Base-by-base conservation (phyloP, 2,113 vertebrate genomes). In the Rousettus leschenaultii region DNA sequence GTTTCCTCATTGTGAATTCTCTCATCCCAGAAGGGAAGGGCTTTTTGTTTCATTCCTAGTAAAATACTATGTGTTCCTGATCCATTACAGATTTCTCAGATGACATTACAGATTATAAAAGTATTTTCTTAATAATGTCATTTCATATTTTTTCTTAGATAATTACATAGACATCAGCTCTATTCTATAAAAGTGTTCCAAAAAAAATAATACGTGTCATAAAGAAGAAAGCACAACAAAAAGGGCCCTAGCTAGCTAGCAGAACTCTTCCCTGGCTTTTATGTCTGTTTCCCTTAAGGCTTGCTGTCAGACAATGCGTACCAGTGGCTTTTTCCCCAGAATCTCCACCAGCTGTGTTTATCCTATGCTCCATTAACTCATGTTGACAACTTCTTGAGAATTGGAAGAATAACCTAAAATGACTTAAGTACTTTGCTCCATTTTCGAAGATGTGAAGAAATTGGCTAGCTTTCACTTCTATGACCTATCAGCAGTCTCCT, bases 381-480 rank as follows among this genome's bases (percentile, higher is more conserved):
- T 65, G 40, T 84, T 90, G 88, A 96, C 53, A 71, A 35, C 21
- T 65, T 92, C 68, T 66, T 16, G 21, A 94, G 40, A 90, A 79
- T 6, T 88, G 71, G 43, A 80, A 63, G 10, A 43, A 51, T 59
- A 59, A n/a, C 82, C 59, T 70, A 40, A 94, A 57, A 79, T 68
- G 78, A 94, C 19, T 24, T 33, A 51, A 84, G 26, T 19, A 21
- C 28, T 91, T 88, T 88, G 19, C 65, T 68, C n/a, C 59, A 24
- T 57, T 77, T 90, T 90, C 55, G 53, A 61, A 94, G 73, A 43
- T 55, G 7, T 66, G 83, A 94, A 80, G 40, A 97, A 86, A 93
- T 70, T 28, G 7, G 12, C 94, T 70, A 40, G 21, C 40, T 92
- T 61, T 91, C 65, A 73, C 68, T 92, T 78, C 65, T 77, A 33